Evolutionary conservation across 2,888 invertebrate genomes (phyloP), one percentile per base, ranked within the genome.

Genomic region (Eumacrocentrus americanus): DNA sequence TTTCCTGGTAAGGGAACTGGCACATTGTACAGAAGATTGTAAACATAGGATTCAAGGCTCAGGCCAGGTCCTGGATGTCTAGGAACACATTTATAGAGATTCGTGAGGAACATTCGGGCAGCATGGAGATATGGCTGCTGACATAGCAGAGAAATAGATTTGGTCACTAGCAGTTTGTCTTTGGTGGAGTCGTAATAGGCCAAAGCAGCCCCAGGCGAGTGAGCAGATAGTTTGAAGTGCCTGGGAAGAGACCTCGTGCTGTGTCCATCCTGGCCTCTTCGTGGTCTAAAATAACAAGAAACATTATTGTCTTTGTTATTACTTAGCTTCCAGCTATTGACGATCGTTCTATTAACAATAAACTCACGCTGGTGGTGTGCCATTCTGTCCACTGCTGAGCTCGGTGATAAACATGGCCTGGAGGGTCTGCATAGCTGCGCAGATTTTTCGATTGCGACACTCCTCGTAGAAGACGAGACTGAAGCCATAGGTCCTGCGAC

Each of bases 381-480:
- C 77, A 61, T 81, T 80, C 65, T 91, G 89, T 14, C 92, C 91
- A 80, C 92, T 93, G 46, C 94, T 94, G 50, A 94, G 82, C 79
- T 94, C 94, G 38, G 93, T 92, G 68, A 94, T 89, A 77, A 92
- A 93, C 94, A 94, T 94, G 68, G 93, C 90, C 84, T 96, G 95
- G 69, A 98, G 85, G 35, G 95, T 95, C 81, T 96, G 95, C 91
- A 98, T 96, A 53, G 97, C 96, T 73, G 91, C 91, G 81, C 95
- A 95, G 70, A 98, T 95, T 79, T 95, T 91, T 53, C 90, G 85
- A 81, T 95, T 95, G 59, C 90, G 88, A 68, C 98, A 95, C 84
- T 96, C 95, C 83, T 99, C 99, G 83, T 92, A 98, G 82, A 98
- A 98, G 14, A 96, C 91, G 69, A 95, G 88, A 76, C 94, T 94